A percentile compares a stretch with the other conserved stretches of the same genome.
Evolutionary conservation across 2,888 invertebrate species (phyloP).

Genomic region (Torymus tubicola): DNA sequence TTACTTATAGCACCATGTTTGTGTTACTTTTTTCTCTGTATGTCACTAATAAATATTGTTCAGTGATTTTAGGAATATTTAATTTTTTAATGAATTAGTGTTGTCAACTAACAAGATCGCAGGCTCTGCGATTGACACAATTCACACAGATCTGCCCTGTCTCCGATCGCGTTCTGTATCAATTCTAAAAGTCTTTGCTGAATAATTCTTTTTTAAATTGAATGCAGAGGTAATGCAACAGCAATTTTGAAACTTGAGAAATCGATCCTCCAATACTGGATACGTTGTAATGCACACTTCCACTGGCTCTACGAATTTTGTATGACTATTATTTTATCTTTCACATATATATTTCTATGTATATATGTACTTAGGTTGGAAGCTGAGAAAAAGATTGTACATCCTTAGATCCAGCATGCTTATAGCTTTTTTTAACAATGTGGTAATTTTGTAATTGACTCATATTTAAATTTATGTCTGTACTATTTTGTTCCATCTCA

Average conservation of each 20-base stretch:
- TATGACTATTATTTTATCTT: conserved; percentile 3
- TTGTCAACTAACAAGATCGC: conserved; percentile 75
- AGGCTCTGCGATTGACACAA: conserved; percentile 73
- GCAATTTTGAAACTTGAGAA: neutral
- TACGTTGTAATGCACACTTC: conserved; percentile 5
- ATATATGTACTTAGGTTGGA: neutral
- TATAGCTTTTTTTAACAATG: conserved; percentile 25
- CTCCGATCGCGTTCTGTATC: conserved; percentile 63
- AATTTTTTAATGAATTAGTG: conserved; percentile 69
- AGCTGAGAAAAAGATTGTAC: conserved; percentile 28
- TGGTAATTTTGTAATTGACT: conserved; percentile 23
- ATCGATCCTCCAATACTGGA: conserved; percentile 2
- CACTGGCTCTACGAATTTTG: neutral
- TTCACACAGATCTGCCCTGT: conserved; percentile 72
- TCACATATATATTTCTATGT: neutral
- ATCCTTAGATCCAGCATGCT: conserved; percentile 43
- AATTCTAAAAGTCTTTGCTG: conserved; percentile 7
- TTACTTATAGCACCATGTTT: conserved; percentile 50
- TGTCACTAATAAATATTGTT: conserved; percentile 74
- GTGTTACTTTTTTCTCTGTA: conserved; percentile 63
- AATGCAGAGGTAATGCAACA: conserved; percentile 23
- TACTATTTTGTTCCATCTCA: conserved; percentile 2
- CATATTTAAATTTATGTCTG: neutral
- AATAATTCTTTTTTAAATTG: conserved; percentile 26
- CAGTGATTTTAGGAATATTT: conserved; percentile 74